A percentile compares a stretch with the other conserved stretches of the same genome.
phyloP scores from a whole-genome alignment of 2,113 vertebrate genomes.

The Empidonax traillii region DNA sequence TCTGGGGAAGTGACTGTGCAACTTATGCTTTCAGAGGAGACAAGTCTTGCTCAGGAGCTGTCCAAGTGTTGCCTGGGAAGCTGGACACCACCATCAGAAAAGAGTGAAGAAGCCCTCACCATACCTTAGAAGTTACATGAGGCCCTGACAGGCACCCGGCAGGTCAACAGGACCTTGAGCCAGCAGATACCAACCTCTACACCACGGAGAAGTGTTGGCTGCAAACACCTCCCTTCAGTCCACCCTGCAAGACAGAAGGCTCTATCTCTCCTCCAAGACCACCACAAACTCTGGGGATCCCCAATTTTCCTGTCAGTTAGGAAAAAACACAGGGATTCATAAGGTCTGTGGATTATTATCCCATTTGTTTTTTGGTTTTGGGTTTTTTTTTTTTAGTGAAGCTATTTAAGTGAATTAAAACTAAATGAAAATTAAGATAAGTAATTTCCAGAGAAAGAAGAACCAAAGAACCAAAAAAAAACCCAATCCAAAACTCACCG shows the following conservation, averaged over 20 bases:
- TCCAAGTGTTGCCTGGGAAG: background rate
- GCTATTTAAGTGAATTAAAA: background rate
- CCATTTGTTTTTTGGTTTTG: background rate
- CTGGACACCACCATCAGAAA: background rate
- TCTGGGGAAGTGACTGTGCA: background rate
- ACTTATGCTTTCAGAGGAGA: background rate
- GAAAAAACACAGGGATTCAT: background rate
- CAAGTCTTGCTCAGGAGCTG: rapidly evolving
- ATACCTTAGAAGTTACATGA: background rate
- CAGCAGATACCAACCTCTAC: too few relatives aligned
- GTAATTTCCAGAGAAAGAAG: background rate
- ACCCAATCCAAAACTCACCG: background rate
- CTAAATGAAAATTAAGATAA: background rate
- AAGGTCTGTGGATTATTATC: background rate
- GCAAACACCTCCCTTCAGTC: background rate
- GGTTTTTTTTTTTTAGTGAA: background rate
- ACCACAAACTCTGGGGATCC: rapidly evolving
- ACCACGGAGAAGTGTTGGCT: background rate
- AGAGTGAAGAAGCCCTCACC: background rate
- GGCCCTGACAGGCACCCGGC: background rate
- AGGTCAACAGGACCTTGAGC: rapidly evolving
- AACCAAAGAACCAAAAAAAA: background rate
- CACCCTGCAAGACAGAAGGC: background rate
- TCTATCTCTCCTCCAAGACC: background rate
- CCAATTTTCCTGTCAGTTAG: background rate